Percentiles rank a stretch among this genome's conserved stretches.
Conservation (phyloP, 2,113 vertebrate genomes). For the Ochotona princeps region DNA sequence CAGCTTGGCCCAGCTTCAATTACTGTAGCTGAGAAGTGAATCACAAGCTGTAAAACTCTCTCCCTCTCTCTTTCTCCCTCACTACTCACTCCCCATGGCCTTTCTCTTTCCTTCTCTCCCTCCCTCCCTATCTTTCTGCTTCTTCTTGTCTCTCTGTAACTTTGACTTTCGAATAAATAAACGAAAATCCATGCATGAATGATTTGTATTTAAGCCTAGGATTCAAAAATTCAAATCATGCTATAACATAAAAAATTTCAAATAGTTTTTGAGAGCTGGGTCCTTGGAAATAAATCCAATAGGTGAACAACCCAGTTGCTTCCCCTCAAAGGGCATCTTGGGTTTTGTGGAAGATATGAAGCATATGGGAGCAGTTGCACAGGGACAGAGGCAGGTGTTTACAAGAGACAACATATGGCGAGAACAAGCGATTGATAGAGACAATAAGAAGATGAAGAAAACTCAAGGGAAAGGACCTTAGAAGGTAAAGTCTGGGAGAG, state of each 20-base stretch:
- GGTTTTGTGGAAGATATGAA: neutral
- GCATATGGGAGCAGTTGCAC: neutral
- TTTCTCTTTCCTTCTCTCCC: too few relatives aligned
- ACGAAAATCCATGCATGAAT: neutral
- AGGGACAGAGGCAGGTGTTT: neutral
- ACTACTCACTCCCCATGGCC: too few relatives aligned
- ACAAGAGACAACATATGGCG: neutral
- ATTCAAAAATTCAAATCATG: neutral
- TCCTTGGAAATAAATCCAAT: neutral
- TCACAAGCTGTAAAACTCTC: too few relatives aligned
- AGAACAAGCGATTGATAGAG: neutral
- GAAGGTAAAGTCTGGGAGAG: neutral
- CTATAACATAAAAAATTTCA: neutral
- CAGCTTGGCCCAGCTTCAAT: too few relatives aligned
- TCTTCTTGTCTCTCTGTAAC: too few relatives aligned
- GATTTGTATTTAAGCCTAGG: neutral
- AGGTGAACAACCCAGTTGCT: neutral
- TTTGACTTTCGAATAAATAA: too few relatives aligned
- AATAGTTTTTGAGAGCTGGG: neutral
- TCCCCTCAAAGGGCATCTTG: neutral
- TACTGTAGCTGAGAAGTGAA: too few relatives aligned
- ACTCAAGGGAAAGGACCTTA: neutral
- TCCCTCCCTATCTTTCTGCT: too few relatives aligned
- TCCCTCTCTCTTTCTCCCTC: too few relatives aligned
- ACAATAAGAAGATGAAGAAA: neutral